Conservation (phyloP, 2,113 vertebrate genomes). For the Neolamprologus hecqui region DNA sequence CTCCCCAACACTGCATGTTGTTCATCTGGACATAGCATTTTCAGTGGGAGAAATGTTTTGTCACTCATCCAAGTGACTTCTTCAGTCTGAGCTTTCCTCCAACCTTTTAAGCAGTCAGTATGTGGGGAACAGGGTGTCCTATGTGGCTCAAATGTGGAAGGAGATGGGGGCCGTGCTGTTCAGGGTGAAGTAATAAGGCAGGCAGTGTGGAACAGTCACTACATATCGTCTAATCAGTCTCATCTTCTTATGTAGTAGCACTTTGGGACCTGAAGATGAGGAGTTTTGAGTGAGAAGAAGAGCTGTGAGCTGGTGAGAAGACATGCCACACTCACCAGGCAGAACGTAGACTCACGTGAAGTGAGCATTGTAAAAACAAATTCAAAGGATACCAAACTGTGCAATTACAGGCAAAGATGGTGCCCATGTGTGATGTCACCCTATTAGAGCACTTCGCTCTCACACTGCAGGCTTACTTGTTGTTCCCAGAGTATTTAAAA, state of each 20-base stretch:
- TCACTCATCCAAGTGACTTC: not conserved
- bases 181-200: not conserved
- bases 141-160: not conserved
- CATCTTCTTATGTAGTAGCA: not conserved
- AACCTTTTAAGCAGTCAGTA: not conserved
- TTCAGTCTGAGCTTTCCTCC: not conserved
- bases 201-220: not conserved
- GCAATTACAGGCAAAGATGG: not conserved
- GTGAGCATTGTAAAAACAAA: not conserved
- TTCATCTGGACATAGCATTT: not conserved
- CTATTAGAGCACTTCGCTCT: not conserved
- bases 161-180: not conserved
- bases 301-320: not conserved
- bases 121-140: not conserved
- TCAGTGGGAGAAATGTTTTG: not conserved
- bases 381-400: not conserved
- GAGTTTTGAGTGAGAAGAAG: not conserved
- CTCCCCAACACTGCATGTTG: no score
- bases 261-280: not conserved
- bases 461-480: fast-evolving
- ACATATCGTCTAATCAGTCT: not conserved
- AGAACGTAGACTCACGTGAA: not conserved
- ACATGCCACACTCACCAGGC: not conserved
- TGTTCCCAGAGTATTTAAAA: fast-evolving
- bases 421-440: not conserved